Conservation (phyloP, 2,888 invertebrate genomes). For the Patella caerulea region DNA sequence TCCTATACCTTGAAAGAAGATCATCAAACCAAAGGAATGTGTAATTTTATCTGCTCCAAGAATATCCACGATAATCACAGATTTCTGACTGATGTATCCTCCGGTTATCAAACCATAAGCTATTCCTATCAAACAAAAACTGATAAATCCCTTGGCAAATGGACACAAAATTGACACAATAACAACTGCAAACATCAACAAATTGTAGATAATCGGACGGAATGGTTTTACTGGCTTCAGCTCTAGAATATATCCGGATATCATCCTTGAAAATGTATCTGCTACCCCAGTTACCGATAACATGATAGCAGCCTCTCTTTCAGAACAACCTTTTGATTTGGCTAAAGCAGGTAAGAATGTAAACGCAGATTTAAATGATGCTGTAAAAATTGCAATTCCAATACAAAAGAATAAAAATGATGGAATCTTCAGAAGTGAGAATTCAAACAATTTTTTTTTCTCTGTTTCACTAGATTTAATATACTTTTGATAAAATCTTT, state of each 20-base stretch:
- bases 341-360: constrained; percentile 58
- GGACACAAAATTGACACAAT: constrained; percentile 49
- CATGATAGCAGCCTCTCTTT: constrained; percentile 48
- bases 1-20: constrained; percentile 58
- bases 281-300: constrained; percentile 53
- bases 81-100: constrained; percentile 60
- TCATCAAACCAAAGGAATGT: constrained; percentile 57
- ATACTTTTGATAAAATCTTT: neutral
- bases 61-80: constrained; percentile 59
- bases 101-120: constrained; percentile 56
- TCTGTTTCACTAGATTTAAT: neutral
- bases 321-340: constrained; percentile 43
- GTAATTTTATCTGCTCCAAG: constrained; percentile 54
- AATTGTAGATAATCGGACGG: constrained; percentile 50
- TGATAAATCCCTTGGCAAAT: constrained; percentile 35
- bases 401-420: constrained; percentile 38
- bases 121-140: constrained; percentile 42
- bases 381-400: constrained; percentile 37
- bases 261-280: constrained; percentile 51
- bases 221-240: constrained; percentile 45
- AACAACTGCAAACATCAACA: constrained; percentile 50
- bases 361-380: constrained; percentile 39
- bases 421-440: constrained; percentile 33
- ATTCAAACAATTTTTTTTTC: constrained; percentile 29
- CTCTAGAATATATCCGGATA: constrained; percentile 49